A percentile compares a stretch with the other conserved stretches of the same genome.
Conservation (phyloP, 2,888 invertebrate genomes). For the Drosophila paracracens region DNA sequence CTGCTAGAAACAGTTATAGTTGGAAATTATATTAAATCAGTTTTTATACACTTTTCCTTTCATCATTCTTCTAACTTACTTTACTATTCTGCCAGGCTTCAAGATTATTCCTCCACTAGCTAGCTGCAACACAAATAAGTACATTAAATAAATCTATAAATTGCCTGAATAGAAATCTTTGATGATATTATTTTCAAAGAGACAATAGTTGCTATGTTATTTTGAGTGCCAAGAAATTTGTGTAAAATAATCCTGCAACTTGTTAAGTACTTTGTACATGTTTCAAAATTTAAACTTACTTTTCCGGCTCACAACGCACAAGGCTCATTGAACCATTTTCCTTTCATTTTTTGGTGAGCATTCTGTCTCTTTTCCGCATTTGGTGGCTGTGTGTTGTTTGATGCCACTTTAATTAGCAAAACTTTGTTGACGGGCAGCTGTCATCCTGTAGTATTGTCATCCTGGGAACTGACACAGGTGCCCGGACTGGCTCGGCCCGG, state of each 20-base stretch:
- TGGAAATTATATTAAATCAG: background rate
- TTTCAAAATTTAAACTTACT: background rate
- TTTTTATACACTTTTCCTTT: background rate
- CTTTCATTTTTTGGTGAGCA: constrained; percentile 8
- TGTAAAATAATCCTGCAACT: background rate
- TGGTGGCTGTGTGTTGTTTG: constrained; percentile 29
- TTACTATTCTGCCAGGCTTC: background rate
- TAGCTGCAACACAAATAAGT: background rate
- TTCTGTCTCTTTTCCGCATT: constrained; percentile 25
- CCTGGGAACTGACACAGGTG: constrained; percentile 65
- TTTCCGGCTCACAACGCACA: background rate
- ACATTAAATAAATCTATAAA: background rate
- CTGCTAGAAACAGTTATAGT: background rate
- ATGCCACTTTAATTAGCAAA: constrained; percentile 72
- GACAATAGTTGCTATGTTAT: background rate
- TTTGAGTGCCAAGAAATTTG: background rate
- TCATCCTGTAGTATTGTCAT: constrained; percentile 35
- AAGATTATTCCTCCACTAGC: background rate
- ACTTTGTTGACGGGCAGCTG: constrained; percentile 57
- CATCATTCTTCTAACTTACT: background rate
- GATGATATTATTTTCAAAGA: background rate
- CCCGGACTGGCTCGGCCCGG: background rate
- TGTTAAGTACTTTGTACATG: background rate
- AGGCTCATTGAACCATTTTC: constrained; percentile 37
- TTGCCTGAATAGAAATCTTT: background rate